A percentile compares a stretch with the other conserved stretches of the same genome.
These are phyloP conservation scores for Salmo trutta DNA, from an alignment of 2,797 vertebrate genomes.

Conservation along the genomic window DNA sequence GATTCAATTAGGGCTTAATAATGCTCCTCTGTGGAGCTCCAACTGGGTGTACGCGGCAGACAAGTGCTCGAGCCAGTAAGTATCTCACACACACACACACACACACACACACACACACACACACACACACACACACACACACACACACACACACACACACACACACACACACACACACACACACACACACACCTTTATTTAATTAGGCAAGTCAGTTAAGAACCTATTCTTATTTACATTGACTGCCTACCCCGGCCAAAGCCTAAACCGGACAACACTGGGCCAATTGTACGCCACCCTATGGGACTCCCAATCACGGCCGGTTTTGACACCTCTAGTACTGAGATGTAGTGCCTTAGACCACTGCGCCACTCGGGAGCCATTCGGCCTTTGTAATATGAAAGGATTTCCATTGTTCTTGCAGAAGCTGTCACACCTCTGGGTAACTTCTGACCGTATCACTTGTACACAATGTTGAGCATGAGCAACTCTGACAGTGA, in stretches of 20 bases:
- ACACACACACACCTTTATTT: neutral
- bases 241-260: no score
- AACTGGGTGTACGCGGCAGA: slow-evolving; percentile 53
- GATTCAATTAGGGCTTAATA: slow-evolving; percentile 62
- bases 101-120: no score
- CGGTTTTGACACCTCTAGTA: no score
- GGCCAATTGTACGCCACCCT: no score
- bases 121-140: neutral
- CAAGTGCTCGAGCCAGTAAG: slow-evolving; percentile 28
- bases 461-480: neutral
- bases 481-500: neutral
- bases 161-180: neutral
- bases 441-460: slow-evolving; percentile 4
- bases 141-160: neutral
- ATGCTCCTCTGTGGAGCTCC: slow-evolving; percentile 34
- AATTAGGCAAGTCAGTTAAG: no score
- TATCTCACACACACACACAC: slow-evolving; percentile 6
- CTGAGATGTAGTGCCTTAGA: neutral
- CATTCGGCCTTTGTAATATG: neutral
- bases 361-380: neutral
- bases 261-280: no score
- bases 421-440: neutral
- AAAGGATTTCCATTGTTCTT: neutral
- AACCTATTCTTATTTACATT: no score
- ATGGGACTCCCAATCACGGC: no score